Base-by-base conservation (phyloP, 2,888 invertebrate genomes). In the Callinectes sapidus region DNA sequence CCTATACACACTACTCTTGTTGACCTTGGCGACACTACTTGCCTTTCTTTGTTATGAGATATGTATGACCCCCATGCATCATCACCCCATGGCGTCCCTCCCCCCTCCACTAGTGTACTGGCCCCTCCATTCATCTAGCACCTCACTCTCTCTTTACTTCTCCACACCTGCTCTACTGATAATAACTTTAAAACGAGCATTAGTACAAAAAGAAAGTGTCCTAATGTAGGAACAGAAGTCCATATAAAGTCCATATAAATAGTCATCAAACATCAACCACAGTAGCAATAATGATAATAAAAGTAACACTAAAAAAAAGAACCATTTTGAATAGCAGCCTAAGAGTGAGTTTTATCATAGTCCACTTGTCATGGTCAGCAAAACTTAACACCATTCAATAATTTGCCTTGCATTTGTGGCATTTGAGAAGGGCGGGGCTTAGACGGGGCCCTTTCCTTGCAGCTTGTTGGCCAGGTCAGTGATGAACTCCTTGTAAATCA, bases 401-500 rank as follows among this genome's bases (percentile, higher is more conserved):
- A n/a, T 71, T 8, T 77, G 71, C n/a, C 16, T 16, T 77, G n/a
- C 42, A 23, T 81, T 48, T 42, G 32, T 90, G 81, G 54, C 81
- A 54, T 54, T 23, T 90, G 39, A 6, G 6, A 2, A 18, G 88
- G 61, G 61, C 28, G 48, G 8, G 16, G 28, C 88, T 91, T 93
- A 90, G 23, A 92, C 88, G 28, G 92, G 94, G 13, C 92, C 94
- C 87, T 93, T 94, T 39, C 94, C 94, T 92, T 94, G 94, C 39
- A 94, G 92, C 48, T 94, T 94, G 91, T 93, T 92, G 28, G 94
- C 94, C 95, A 98, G 96, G 95, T 98, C 98, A 92, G 97, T 96
- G 95, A 98, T 97, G 95, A 98, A 97, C 96, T 98, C 98, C 95
- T 98, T 98, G 96, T 98, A 98, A 1, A 98, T 96, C 94, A 97